A percentile compares a stretch with the other conserved stretches of the same genome.
These are phyloP conservation scores for Cliona cf. orientalis DNA, from an alignment of 37 sponge, comb jelly and placozoan species.

Conservation along the genomic window DNA sequence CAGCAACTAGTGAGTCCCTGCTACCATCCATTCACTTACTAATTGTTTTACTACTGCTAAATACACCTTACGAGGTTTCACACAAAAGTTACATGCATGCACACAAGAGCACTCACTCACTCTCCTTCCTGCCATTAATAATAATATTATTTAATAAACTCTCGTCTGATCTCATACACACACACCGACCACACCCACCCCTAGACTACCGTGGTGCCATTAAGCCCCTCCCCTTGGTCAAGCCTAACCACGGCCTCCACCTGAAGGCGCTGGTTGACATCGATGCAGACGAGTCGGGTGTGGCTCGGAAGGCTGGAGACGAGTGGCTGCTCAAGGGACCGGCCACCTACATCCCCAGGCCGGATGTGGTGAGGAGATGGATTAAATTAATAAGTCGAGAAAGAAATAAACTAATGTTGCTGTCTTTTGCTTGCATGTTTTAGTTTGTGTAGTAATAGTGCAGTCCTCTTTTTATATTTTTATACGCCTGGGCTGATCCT, in stretches of 20 bases:
- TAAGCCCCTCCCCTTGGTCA: constrained; percentile 73
- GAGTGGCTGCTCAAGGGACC: constrained; percentile 93
- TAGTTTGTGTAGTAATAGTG: too few species aligned
- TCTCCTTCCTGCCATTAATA: background rate
- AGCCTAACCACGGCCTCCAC: constrained; percentile 80
- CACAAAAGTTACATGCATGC: background rate
- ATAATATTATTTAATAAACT: background rate
- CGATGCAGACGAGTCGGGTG: constrained; percentile 61
- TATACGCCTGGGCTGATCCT: too few species aligned
- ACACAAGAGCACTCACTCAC: background rate
- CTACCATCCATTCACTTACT: background rate
- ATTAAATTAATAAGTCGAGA: too few species aligned
- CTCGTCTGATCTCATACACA: background rate
- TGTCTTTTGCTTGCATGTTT: too few species aligned
- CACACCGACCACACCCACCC: background rate
- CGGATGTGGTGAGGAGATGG: constrained; percentile 72
- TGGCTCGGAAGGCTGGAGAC: constrained; percentile 57
- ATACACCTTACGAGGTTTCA: too few species aligned
- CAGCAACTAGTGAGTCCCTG: constrained; percentile 29
- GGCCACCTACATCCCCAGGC: constrained; percentile 73
- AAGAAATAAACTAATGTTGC: too few species aligned
- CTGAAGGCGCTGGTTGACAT: constrained; percentile 72
- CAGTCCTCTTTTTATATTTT: too few species aligned
- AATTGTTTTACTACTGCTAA: background rate
- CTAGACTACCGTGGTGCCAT: constrained; percentile 55